Evolutionary conservation across 2,113 vertebrate genomes (phyloP).

Genomic region (Alosa alosa): DNA sequence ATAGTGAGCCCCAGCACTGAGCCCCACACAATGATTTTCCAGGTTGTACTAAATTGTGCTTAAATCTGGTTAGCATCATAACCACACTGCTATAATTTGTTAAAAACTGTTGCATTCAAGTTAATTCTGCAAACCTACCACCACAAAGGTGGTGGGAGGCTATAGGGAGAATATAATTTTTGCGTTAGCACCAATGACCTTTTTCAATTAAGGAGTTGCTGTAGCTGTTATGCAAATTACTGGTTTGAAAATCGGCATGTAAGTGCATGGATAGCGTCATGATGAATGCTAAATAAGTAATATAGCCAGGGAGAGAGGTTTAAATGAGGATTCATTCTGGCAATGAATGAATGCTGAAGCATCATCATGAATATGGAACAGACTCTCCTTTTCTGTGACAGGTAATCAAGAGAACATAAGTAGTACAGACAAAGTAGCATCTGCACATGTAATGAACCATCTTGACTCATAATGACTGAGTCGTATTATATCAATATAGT

Average conservation of each 20-base stretch:
- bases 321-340: neutral
- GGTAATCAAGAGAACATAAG: neutral
- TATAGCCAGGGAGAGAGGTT: neutral
- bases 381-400: neutral
- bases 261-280: neutral
- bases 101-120: too few relatives aligned
- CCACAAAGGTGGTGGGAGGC: neutral
- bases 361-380: neutral
- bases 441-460: neutral
- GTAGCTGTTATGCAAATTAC: neutral
- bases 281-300: conserved; percentile 1
- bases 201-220: neutral
- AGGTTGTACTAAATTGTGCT: too few relatives aligned
- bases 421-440: conserved; percentile 6
- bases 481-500: neutral
- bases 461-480: neutral
- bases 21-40: too few relatives aligned
- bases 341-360: neutral
- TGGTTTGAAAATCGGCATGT: neutral
- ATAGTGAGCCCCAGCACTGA: too few relatives aligned
- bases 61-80: too few relatives aligned
- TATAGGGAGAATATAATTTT: neutral
- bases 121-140: too few relatives aligned
- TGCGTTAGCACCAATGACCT: conserved; percentile 1
- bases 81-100: too few relatives aligned